Percentiles rank a stretch among this genome's conserved stretches.
Evolutionary conservation across 1,140 invertebrate species (phyloP).

Genomic region (Medauroidea extradentata): DNA sequence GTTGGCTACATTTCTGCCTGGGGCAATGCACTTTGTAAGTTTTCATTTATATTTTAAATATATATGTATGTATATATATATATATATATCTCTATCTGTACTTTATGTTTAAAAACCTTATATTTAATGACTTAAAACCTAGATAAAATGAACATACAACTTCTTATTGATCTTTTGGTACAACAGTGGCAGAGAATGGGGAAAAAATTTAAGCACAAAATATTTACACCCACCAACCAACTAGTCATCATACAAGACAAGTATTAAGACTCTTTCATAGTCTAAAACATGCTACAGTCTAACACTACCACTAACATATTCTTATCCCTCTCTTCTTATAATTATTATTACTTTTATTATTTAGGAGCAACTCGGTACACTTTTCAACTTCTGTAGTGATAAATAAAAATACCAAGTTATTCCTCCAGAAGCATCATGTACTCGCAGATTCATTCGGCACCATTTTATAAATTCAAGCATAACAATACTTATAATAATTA

Average conservation of each 20-base stretch:
- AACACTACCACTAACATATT: background rate
- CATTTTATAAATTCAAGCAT: conserved; percentile 8
- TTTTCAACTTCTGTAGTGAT: background rate
- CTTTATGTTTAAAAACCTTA: conserved; percentile 10
- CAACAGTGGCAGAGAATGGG: conserved; percentile 9
- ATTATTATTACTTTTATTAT: conserved; percentile 2
- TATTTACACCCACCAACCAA: background rate
- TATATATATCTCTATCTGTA: background rate
- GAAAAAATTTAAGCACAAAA: conserved; percentile 13
- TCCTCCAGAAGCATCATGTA: background rate
- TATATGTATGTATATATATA: background rate
- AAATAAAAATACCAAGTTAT: background rate
- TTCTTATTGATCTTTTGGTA: conserved; percentile 15
- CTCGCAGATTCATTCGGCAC: background rate
- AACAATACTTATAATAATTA: background rate
- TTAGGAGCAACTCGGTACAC: conserved; percentile 2
- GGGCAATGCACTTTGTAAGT: conserved; percentile 18
- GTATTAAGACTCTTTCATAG: background rate
- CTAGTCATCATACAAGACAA: background rate
- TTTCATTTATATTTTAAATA: conserved; percentile 6
- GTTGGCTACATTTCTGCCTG: conserved; percentile 7
- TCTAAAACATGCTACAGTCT: background rate
- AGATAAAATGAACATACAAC: conserved; percentile 9
- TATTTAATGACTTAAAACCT: conserved; percentile 12
- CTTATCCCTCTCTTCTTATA: too few species aligned